Evolutionary conservation across 1,140 invertebrate genomes (phyloP).

Genomic region (Dinoponera quadriceps): DNA sequence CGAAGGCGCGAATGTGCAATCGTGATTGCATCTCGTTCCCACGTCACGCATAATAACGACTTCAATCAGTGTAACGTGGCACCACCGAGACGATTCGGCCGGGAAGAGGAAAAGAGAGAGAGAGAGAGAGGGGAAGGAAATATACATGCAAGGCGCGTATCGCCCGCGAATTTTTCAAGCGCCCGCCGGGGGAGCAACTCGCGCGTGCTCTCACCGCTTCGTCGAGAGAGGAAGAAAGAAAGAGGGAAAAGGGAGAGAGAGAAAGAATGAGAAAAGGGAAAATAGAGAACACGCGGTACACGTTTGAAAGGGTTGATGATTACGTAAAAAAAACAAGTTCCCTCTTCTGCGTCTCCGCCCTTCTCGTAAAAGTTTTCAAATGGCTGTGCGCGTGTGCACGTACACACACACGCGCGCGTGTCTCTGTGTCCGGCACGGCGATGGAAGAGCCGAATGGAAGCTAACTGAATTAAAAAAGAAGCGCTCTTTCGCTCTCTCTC

Average conservation of each 20-base stretch:
- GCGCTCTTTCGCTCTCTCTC: no score
- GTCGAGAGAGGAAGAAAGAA: neutral
- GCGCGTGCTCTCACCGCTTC: neutral
- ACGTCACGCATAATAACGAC: conserved; percentile 42
- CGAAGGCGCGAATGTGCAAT: conserved; percentile 31
- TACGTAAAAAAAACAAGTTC: neutral
- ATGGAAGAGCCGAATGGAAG: no score
- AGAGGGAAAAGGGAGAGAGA: neutral
- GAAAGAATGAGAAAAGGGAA: neutral
- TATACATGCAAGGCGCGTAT: neutral
- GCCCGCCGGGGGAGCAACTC: neutral
- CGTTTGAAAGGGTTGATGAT: conserved; percentile 36
- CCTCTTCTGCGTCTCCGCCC: neutral
- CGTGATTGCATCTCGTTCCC: conserved; percentile 45
- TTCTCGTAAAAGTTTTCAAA: no score
- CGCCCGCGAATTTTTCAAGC: conserved; percentile 13
- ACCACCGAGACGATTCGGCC: neutral
- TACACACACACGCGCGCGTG: no score
- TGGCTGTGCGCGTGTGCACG: no score
- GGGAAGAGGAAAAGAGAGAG: no score
- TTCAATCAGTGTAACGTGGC: conserved; percentile 21
- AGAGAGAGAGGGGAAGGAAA: neutral
- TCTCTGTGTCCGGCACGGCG: no score
- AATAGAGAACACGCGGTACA: neutral
- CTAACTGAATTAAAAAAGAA: no score